A percentile compares a stretch with the other conserved stretches of the same genome.
Conservation (phyloP, 2,797 vertebrate species). For the Chrysocyon brachyurus region DNA sequence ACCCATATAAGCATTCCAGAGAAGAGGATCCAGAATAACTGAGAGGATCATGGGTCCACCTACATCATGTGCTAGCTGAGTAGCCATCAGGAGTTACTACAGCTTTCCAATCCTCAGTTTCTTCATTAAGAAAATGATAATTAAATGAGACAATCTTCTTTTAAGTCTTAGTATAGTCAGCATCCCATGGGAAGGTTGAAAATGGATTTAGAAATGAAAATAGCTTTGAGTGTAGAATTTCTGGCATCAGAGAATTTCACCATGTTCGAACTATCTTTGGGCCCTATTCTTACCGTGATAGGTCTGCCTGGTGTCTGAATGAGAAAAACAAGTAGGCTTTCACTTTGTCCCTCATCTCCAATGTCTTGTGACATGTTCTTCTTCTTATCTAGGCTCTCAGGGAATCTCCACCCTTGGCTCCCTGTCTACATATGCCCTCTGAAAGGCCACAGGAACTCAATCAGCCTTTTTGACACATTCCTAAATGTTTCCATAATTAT, state of each 20-base stretch:
- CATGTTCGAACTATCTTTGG: no score
- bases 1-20: not conserved
- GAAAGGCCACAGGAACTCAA: not conserved
- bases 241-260: not conserved
- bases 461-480: fast-evolving
- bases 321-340: fast-evolving
- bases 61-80: not conserved
- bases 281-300: no score
- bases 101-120: not conserved
- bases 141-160: not conserved
- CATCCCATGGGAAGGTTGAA: not conserved
- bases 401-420: no score
- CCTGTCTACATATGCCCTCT: not conserved
- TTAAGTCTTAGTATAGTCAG: not conserved
- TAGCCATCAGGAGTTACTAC: not conserved
- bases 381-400: not conserved
- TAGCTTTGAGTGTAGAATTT: not conserved
- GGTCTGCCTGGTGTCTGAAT: not conserved
- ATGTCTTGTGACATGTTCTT: fast-evolving
- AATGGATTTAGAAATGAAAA: not conserved
- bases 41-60: not conserved
- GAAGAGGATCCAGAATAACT: not conserved
- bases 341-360: not conserved
- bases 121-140: not conserved
- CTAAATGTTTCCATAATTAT: not conserved